phyloP scores from a whole-genome alignment of 2,797 vertebrate species.

The Lateolabrax maculatus region DNA sequence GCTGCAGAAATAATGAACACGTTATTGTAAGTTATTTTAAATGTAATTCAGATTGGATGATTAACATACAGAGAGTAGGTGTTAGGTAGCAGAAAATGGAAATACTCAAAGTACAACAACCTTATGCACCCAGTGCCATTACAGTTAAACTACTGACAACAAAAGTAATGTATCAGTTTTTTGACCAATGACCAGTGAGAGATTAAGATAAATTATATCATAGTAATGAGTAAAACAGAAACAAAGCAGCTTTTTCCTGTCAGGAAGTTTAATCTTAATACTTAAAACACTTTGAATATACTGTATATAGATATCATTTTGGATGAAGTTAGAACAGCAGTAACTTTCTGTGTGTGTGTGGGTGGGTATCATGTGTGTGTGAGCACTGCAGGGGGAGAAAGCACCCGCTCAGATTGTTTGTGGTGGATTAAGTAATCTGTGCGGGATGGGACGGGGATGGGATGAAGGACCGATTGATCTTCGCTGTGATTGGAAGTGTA shows the following conservation, averaged over 20 bases:
- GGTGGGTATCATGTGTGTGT: neutral
- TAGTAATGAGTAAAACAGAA: neutral
- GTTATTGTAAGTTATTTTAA: too few relatives aligned
- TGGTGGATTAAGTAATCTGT: slow-evolving; percentile 57
- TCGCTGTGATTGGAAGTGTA: slow-evolving; percentile 62
- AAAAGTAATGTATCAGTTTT: neutral
- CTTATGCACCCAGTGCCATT: too few relatives aligned
- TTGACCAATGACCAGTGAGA: neutral
- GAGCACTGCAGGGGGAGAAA: slow-evolving; percentile 2
- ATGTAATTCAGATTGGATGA: too few relatives aligned
- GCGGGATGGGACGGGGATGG: slow-evolving; percentile 16
- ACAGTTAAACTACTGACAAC: neutral
- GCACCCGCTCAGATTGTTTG: slow-evolving; percentile 29
- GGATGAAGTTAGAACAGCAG: neutral
- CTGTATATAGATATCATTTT: slow-evolving; percentile 8
- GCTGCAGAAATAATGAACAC: too few relatives aligned
- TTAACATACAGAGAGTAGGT: too few relatives aligned
- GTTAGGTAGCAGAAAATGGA: neutral
- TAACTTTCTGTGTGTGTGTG: neutral
- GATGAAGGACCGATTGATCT: slow-evolving; percentile 56
- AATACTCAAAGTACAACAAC: neutral
- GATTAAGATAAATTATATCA: neutral
- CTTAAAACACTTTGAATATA: too few relatives aligned
- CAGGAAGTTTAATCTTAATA: too few relatives aligned
- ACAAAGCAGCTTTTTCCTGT: neutral